Percentiles rank a stretch among this genome's conserved stretches.
These are phyloP conservation scores for Otolemur garnettii DNA, from an alignment of 2,113 vertebrate species.

Conservation along the genomic window DNA sequence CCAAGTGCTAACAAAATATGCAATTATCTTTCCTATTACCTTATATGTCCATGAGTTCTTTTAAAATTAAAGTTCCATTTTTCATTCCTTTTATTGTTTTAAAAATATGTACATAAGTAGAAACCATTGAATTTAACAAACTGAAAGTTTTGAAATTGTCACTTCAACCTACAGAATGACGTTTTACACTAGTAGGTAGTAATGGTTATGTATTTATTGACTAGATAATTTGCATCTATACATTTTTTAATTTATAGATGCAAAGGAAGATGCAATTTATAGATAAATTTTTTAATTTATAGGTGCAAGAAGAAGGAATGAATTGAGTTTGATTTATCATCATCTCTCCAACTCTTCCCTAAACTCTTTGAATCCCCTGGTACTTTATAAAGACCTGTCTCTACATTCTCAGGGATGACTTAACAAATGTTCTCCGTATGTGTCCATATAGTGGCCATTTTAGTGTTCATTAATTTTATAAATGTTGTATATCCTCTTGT, in stretches of 20 bases:
- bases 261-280: not conserved
- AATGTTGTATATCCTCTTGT: not conserved
- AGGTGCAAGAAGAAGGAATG: constrained; percentile 7
- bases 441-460: not conserved
- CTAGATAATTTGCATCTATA: not conserved
- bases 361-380: not conserved
- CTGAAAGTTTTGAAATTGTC: not conserved
- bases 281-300: too few species aligned
- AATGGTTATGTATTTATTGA: not conserved
- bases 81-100: constrained; percentile 52
- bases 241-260: not conserved
- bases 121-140: not conserved
- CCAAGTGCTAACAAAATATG: constrained; percentile 69
- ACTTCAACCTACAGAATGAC: not conserved
- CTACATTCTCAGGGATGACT: not conserved
- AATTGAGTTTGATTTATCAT: constrained; percentile 7
- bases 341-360: not conserved
- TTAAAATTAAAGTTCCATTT: constrained; percentile 52
- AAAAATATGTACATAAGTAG: not conserved
- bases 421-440: not conserved
- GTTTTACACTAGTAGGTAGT: constrained; percentile 6
- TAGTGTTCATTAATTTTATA: not conserved
- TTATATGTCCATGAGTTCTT: constrained; percentile 68
- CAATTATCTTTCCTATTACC: constrained; percentile 74
- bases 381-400: constrained; percentile 4